phyloP scores from a whole-genome alignment of 1,140 invertebrate genomes.

The Lepidurus couesii region DNA sequence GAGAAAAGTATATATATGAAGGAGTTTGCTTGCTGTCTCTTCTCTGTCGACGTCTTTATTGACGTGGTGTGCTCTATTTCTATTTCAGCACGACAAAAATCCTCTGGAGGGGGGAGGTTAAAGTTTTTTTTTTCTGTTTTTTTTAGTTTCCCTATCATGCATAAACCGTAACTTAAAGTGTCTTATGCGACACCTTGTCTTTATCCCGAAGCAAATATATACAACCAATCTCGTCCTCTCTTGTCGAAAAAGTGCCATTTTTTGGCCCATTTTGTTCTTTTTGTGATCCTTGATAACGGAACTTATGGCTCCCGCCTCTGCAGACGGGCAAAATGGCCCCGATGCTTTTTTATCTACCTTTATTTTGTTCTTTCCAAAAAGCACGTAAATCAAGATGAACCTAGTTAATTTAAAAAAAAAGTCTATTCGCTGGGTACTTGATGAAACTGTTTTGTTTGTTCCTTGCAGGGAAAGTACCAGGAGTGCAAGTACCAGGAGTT shows the following conservation, averaged over 20 bases:
- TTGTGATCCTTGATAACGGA: neutral
- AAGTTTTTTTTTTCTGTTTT: neutral
- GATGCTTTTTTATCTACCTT: neutral
- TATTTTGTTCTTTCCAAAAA: neutral
- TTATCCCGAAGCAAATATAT: neutral
- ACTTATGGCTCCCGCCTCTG: neutral
- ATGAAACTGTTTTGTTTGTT: no score
- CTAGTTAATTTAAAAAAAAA: no score
- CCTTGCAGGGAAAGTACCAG: no score
- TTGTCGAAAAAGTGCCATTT: neutral
- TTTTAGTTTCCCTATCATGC: neutral
- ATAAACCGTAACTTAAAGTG: slow-evolving; percentile 9
- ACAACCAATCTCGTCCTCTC: neutral
- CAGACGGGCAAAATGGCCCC: neutral
- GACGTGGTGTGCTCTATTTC: neutral
- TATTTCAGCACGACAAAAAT: neutral
- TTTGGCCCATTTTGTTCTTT: neutral
- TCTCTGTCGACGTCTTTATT: neutral
- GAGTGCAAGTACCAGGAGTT: no score
- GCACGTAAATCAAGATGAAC: neutral
- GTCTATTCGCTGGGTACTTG: no score
- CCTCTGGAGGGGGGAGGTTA: neutral
- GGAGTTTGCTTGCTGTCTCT: neutral
- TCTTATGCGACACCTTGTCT: neutral
- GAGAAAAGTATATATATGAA: neutral